A percentile compares a stretch with the other conserved stretches of the same genome.
Evolutionary conservation across 2,888 invertebrate species (phyloP).

Genomic region (Drosophila prostipennis): DNA sequence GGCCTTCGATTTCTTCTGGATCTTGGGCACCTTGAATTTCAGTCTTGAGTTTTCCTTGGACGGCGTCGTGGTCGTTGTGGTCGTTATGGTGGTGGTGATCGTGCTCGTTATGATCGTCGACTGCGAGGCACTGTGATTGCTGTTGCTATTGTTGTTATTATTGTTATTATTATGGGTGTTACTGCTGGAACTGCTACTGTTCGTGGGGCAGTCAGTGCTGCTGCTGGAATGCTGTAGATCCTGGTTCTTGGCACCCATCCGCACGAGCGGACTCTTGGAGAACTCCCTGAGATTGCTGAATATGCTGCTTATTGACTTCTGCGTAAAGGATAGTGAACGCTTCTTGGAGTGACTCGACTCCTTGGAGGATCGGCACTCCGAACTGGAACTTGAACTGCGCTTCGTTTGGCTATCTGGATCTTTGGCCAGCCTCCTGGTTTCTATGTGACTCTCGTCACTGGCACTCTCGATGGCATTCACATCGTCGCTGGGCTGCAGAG

Average conservation of each 20-base stretch:
- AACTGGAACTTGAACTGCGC: slow-evolving; percentile 80
- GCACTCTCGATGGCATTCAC: slow-evolving; percentile 78
- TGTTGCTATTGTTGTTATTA: slow-evolving; percentile 45
- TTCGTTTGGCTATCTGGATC: slow-evolving; percentile 64
- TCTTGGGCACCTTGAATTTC: slow-evolving; percentile 82
- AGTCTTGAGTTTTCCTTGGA: slow-evolving; percentile 80
- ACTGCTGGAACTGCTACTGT: slow-evolving; percentile 29
- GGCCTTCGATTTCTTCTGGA: slow-evolving; percentile 82
- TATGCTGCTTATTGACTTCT: slow-evolving; percentile 82
- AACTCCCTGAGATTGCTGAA: slow-evolving; percentile 83
- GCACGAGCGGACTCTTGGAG: slow-evolving; percentile 78
- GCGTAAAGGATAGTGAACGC: slow-evolving; percentile 83
- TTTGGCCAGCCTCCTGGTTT: slow-evolving; percentile 18
- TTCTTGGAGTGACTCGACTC: slow-evolving; percentile 72
- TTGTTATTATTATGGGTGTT: slow-evolving; percentile 43
- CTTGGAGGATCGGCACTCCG: slow-evolving; percentile 74
- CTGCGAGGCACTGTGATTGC: slow-evolving; percentile 45
- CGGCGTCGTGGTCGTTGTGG: slow-evolving; percentile 65
- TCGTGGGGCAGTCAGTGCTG: slow-evolving; percentile 50
- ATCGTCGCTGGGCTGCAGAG: slow-evolving; percentile 70
- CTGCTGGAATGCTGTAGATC: slow-evolving; percentile 49
- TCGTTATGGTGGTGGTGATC: slow-evolving; percentile 52
- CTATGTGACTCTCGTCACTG: slow-evolving; percentile 34
- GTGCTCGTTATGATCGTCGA: slow-evolving; percentile 54
- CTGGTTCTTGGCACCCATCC: slow-evolving; percentile 55